A percentile compares a stretch with the other conserved stretches of the same genome.
Conservation (phyloP, 2,797 vertebrate species). For the Sphenopsis melanotis region DNA sequence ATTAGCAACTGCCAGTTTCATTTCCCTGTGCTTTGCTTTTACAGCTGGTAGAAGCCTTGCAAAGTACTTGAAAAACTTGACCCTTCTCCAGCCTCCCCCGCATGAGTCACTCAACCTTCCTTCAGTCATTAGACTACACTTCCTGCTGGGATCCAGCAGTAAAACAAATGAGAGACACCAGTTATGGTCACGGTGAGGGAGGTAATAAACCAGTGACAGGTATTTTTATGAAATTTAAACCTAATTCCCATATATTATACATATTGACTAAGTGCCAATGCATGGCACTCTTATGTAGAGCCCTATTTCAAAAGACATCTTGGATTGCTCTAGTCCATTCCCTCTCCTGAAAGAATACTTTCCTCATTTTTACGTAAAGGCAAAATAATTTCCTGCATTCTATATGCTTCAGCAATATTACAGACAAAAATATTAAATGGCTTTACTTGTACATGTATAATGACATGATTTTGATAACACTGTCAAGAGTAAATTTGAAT, state of each 20-base stretch:
- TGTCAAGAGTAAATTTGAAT: neutral
- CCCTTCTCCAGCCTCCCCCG: constrained; percentile 65
- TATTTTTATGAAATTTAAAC: constrained; percentile 34
- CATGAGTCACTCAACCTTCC: constrained; percentile 66
- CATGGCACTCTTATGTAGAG: neutral
- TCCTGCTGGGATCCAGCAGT: constrained; percentile 63
- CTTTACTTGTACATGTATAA: neutral
- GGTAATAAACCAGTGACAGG: constrained; percentile 37
- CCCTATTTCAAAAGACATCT: neutral
- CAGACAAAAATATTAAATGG: neutral
- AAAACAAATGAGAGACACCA: constrained; percentile 57
- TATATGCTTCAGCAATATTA: neutral
- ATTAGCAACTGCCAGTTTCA: constrained; percentile 3
- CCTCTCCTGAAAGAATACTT: neutral
- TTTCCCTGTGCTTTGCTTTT: constrained; percentile 56
- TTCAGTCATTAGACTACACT: constrained; percentile 60
- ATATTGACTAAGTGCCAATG: neutral
- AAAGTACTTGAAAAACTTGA: constrained; percentile 67
- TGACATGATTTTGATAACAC: neutral
- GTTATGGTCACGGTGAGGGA: constrained; percentile 18
- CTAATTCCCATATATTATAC: neutral
- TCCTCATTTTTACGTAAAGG: neutral
- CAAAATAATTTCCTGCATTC: neutral
- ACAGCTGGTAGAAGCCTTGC: constrained; percentile 59
- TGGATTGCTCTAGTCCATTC: neutral